phyloP scores from a whole-genome alignment of 2,797 vertebrate species.

The Aphelocoma californica region DNA sequence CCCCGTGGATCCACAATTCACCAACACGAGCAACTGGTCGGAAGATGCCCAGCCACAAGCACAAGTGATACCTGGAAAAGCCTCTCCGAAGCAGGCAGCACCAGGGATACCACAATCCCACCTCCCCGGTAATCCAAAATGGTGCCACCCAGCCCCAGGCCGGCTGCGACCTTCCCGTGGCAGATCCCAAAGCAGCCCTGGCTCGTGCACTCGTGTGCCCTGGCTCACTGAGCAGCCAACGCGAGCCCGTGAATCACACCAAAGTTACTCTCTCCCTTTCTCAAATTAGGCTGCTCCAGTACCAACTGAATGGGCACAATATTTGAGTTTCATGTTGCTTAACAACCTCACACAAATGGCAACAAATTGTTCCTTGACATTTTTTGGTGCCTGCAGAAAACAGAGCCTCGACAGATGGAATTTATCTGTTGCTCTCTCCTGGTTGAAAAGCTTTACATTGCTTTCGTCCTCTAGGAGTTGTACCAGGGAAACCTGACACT shows the following conservation, averaged over 20 bases:
- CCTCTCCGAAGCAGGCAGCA: background rate
- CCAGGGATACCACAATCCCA: background rate
- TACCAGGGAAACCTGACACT: background rate
- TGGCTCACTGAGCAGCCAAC: background rate
- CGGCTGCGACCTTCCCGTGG: background rate
- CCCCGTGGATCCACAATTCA: background rate
- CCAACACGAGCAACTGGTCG: accelerated
- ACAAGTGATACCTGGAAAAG: background rate
- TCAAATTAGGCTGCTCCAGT: conserved; percentile 17
- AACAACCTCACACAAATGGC: conserved; percentile 39
- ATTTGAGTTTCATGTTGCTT: conserved; percentile 62
- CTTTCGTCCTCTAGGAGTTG: background rate
- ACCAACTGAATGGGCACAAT: conserved; percentile 34
- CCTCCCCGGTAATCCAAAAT: background rate
- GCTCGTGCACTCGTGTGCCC: background rate
- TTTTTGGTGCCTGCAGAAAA: conserved; percentile 35
- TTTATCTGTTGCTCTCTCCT: conserved; percentile 54
- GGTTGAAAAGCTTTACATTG: background rate
- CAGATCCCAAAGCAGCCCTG: background rate
- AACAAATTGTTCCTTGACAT: conserved; percentile 61
- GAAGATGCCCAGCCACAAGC: background rate
- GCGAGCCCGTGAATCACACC: background rate
- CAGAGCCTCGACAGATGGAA: conserved; percentile 49
- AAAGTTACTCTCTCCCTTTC: background rate
- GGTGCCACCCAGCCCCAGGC: background rate